Conservation (phyloP, 2,113 vertebrate genomes). For the Dasyurus viverrinus region DNA sequence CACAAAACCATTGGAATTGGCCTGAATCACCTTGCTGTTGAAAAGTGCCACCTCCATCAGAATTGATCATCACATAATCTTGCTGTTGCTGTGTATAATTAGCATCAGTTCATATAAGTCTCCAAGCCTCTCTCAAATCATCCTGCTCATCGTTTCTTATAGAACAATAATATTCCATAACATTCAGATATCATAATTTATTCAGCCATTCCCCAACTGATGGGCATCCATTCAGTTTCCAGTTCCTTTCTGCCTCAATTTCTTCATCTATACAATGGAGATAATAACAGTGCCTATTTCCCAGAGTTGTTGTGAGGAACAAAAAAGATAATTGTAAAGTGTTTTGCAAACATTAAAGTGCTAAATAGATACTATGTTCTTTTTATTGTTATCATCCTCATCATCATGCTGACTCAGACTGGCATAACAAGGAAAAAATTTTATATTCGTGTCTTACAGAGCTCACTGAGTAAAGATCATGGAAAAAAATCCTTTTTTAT, state of each 20-base stretch:
- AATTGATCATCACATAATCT: no score
- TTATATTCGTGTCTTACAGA: slow-evolving; percentile 32
- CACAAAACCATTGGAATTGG: no score
- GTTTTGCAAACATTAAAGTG: neutral
- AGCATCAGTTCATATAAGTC: no score
- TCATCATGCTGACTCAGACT: slow-evolving; percentile 2
- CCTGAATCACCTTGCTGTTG: no score
- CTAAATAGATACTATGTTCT: neutral
- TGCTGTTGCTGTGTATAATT: no score
- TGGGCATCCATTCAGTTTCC: no score
- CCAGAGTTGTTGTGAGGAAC: neutral
- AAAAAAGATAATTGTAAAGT: neutral
- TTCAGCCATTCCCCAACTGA: no score
- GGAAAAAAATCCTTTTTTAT: neutral
- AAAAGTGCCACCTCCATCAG: no score
- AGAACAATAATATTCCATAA: no score
- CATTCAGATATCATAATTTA: no score
- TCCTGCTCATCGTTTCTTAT: no score
- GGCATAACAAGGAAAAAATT: slow-evolving; percentile 42
- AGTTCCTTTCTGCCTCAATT: neutral
- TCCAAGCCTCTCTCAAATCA: no score
- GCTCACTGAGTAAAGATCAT: slow-evolving; percentile 46
- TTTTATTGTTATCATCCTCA: neutral
- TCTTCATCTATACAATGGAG: neutral
- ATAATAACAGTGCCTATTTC: neutral